Evolutionary conservation across 2,888 invertebrate species (phyloP), one percentile per base, ranked within the genome.

Genomic region (Drosophila paramelanica): DNA sequence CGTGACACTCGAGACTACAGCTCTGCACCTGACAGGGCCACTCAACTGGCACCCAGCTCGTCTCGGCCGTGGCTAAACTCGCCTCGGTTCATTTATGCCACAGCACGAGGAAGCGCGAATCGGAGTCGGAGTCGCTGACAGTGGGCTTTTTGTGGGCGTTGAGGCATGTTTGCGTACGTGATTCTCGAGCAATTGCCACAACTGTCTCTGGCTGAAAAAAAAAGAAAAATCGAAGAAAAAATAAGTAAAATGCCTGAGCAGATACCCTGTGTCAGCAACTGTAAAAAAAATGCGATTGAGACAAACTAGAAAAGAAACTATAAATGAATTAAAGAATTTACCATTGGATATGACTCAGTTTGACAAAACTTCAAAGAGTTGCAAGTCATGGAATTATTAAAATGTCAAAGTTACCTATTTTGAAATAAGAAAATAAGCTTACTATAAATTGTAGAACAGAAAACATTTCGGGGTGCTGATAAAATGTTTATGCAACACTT

Each of bases 151-250:
- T 56, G 75, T 75, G 41, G 51, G 57, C 67, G 71, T 75, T 45
- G 77, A 55, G 77, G 73, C 64, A 52, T 58, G 64, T 51, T 41
- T 58, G 76, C 55, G 82, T 85, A 83, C 82, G 88, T 88, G 88
- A 82, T 86, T 79, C 77, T 67, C 53, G 17, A 60, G 62, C 67
- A 64, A 77, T 74, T 78, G 71, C 78, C 49, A 66, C 74, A 65
- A 77, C 59, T 61, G 73, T 56, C 66, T 61, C 43, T 41, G 36
- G 47, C 13, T 20, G 31, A 38, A 58, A 45, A 51, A 55, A 47
- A 59, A 68, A 55, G 46, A 59, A 68, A 72, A 81, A 81, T 73
- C 77, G 41, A 81, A 77, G 41, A 65, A 20, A 27, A 56, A n/a
- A 27, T 0, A n/a, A 53, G 36, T 13, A n/a, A 52, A 5, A 23